phyloP scores from a whole-genome alignment of 2,888 invertebrate genomes.

The Willowsia nigromaculata region DNA sequence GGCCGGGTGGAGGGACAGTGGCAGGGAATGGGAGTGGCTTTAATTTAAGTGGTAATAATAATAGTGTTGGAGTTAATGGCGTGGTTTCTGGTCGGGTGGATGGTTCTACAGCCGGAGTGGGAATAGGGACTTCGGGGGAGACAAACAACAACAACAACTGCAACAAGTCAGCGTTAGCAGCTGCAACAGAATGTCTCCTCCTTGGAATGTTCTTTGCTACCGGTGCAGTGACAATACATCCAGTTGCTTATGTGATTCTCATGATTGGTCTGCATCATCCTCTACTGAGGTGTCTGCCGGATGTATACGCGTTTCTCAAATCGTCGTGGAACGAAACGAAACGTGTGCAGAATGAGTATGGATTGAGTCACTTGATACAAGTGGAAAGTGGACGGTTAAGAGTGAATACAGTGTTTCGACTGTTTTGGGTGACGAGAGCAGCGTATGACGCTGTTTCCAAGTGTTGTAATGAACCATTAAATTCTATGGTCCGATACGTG shows the following conservation, averaged over 20 bases:
- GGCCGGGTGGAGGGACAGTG: slow-evolving; percentile 65
- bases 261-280: slow-evolving; percentile 73
- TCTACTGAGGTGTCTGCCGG: slow-evolving; percentile 71
- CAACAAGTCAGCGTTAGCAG: slow-evolving; percentile 7
- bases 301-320: slow-evolving; percentile 75
- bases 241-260: slow-evolving; percentile 68
- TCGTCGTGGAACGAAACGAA: slow-evolving; percentile 78
- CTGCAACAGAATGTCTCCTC: slow-evolving; percentile 61
- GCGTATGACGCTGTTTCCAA: slow-evolving; percentile 77
- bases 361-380: slow-evolving; percentile 78
- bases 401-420: slow-evolving; percentile 77
- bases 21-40: slow-evolving; percentile 34
- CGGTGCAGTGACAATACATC: slow-evolving; percentile 73
- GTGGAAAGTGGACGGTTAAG: slow-evolving; percentile 76
- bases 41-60: slow-evolving; percentile 20
- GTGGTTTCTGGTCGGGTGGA: neutral
- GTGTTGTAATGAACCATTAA: slow-evolving; percentile 75
- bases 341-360: slow-evolving; percentile 78
- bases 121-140: slow-evolving; percentile 10
- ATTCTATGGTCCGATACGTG: slow-evolving; percentile 75
- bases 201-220: slow-evolving; percentile 75
- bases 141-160: slow-evolving; percentile 23
- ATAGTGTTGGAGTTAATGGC: neutral
- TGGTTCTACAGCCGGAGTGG: neutral
- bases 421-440: slow-evolving; percentile 78